phyloP scores from a whole-genome alignment of 2,888 invertebrate genomes.

The Cheilosia impressa region DNA sequence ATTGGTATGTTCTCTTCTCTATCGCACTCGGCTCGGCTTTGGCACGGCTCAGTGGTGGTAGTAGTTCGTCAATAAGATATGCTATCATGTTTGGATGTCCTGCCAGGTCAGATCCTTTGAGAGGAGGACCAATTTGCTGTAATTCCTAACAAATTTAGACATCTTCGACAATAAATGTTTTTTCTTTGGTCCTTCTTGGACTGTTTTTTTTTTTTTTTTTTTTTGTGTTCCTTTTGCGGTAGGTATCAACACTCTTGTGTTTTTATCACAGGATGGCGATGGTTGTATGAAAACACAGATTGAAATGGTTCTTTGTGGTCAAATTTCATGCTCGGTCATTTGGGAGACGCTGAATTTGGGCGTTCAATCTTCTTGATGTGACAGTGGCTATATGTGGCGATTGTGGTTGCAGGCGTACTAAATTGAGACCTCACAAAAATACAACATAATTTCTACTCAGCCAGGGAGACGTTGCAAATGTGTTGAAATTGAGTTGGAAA shows the following conservation, averaged over 20 bases:
- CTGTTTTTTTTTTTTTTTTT: conserved; percentile 17
- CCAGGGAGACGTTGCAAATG: not conserved
- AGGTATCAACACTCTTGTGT: conserved; percentile 22
- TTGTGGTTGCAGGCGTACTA: conserved; percentile 54
- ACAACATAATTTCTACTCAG: conserved; percentile 3
- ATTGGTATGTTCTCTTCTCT: conserved; percentile 58
- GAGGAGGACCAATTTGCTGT: conserved; percentile 69
- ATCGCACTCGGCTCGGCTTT: conserved; percentile 29
- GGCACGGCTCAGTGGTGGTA: conserved; percentile 29
- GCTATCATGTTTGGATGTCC: conserved; percentile 45
- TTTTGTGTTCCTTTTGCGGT: conserved; percentile 56
- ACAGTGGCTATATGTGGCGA: conserved; percentile 42
- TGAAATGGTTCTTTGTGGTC: conserved; percentile 62
- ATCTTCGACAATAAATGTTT: conserved; percentile 35
- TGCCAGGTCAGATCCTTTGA: conserved; percentile 50
- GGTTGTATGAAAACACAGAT: conserved; percentile 53
- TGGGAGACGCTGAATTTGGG: conserved; percentile 45
- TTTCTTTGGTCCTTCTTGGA: conserved; percentile 10
- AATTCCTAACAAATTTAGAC: conserved; percentile 71
- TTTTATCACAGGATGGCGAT: conserved; percentile 33
- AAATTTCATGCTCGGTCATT: conserved; percentile 66
- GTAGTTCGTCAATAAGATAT: conserved; percentile 25
- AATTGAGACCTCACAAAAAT: conserved; percentile 55
- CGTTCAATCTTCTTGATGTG: conserved; percentile 16
- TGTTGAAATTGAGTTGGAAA: conserved; percentile 14